Percentiles rank a stretch among this genome's conserved stretches.
phyloP scores from a whole-genome alignment of 2,797 vertebrate species.

The Cynopterus sphinx region DNA sequence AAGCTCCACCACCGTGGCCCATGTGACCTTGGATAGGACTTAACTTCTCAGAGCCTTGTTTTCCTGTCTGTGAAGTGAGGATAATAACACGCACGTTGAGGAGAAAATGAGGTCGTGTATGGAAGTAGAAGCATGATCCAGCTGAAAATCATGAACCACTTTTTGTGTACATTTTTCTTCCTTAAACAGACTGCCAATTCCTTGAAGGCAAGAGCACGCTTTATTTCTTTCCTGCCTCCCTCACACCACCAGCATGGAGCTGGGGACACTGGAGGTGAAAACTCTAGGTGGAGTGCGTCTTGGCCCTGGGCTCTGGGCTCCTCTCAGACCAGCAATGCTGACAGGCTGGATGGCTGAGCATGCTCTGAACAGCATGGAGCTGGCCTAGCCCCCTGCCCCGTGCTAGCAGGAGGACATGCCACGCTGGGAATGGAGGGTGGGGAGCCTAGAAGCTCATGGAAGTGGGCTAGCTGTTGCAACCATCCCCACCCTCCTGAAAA shows the following conservation, averaged over 20 bases:
- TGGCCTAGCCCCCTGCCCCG: background rate
- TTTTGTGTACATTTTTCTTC: background rate
- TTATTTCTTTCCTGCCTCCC: constrained; percentile 30
- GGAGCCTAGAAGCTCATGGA: background rate
- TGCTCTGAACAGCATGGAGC: background rate
- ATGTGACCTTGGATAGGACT: background rate
- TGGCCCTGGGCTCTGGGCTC: background rate
- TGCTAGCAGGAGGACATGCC: background rate
- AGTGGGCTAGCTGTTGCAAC: background rate
- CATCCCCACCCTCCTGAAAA: background rate
- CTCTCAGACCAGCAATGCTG: background rate
- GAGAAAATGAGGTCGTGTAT: background rate
- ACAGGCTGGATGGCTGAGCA: background rate
- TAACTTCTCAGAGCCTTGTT: background rate
- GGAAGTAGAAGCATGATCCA: background rate
- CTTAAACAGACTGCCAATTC: constrained; percentile 46
- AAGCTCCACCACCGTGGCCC: background rate
- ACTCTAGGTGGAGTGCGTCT: background rate
- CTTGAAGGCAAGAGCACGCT: constrained; percentile 10
- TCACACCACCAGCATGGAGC: background rate
- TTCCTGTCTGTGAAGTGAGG: background rate
- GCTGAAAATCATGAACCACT: background rate
- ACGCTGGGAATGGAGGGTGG: background rate
- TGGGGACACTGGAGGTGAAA: background rate
- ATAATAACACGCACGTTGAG: background rate